Percentiles rank a stretch among this genome's conserved stretches.
Evolutionary conservation across 2,113 vertebrate genomes (phyloP).

Genomic region (Neoarius graeffei): DNA sequence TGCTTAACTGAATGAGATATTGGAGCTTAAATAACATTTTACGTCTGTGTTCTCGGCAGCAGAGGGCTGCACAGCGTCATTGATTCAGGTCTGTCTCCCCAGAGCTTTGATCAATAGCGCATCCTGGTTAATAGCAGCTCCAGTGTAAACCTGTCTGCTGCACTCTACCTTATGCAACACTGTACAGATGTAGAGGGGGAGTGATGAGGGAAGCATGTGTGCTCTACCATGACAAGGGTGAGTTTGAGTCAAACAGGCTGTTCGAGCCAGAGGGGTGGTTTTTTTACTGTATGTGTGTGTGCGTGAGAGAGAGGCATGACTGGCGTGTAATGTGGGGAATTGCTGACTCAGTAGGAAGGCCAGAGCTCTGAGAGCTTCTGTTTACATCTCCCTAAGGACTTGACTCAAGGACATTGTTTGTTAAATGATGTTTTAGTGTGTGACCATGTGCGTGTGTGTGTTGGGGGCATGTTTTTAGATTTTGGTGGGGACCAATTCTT

Average conservation of each 20-base stretch:
- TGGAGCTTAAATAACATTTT: not conserved
- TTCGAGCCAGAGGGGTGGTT: not conserved
- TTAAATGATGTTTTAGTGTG: slow-evolving; percentile 15
- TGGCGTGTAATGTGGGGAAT: slow-evolving; percentile 21
- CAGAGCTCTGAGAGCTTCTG: slow-evolving; percentile 25
- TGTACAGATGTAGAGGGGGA: slow-evolving; percentile 18
- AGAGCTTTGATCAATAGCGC: slow-evolving; percentile 31
- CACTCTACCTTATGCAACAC: slow-evolving; percentile 19
- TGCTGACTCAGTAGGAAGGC: slow-evolving; percentile 44
- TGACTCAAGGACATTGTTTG: slow-evolving; percentile 33
- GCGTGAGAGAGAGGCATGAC: slow-evolving; percentile 2
- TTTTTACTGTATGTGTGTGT: not conserved
- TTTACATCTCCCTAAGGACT: slow-evolving; percentile 34
- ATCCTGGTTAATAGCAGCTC: slow-evolving; percentile 19
- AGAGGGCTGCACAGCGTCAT: slow-evolving; percentile 2
- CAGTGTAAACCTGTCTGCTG: not conserved
- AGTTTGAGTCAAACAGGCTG: slow-evolving; percentile 19
- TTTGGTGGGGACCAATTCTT: not conserved
- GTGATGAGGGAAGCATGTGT: slow-evolving; percentile 24
- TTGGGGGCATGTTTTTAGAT: not conserved
- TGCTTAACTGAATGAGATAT: not conserved
- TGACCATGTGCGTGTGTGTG: not conserved
- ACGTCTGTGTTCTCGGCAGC: not conserved
- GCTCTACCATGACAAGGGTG: not conserved
- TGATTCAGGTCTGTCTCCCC: slow-evolving; percentile 16